Evolutionary conservation across 2,113 vertebrate genomes (phyloP), one percentile per base, ranked within the genome.

Genomic region (Hemiscyllium ocellatum): DNA sequence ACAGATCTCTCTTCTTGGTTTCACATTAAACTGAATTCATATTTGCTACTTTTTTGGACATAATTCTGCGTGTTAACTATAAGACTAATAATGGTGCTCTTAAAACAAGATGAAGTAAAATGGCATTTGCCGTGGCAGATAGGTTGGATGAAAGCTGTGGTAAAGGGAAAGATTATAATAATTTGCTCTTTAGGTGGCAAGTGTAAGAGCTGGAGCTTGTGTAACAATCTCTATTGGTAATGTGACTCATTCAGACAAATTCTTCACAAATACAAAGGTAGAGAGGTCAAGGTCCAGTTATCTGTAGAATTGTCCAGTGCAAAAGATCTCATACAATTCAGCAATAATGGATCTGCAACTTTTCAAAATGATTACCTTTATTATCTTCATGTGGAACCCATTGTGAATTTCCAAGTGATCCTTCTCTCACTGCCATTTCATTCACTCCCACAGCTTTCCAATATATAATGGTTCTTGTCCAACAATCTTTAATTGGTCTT

Each of bases 201-300:
- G 61, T 47, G 47, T 42, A 94, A 94, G 42, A 70, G 65, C 65
- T n/a, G 3, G 24, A 94, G 69, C 68, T 26, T 52, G 42, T 95
- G 50, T 70, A 95, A 95, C 69, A 95, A 70, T 50, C 42, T 72
- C 94, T 76, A 33, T 72, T 52, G 94, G 50, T 72, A 95, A 95
- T 72, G 10, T 72, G 42, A 7, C 37, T 95, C 42, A 50, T 0
- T 24, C 42, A 47, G 68, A 47, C 4, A 17, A 4, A 29, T 95
- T 15, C 47, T 95, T 76, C 47, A 24, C n/a, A 68, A 93, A 66
- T 76, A 7, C 19, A 47, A 72, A 94, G 3, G 24, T 72, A 42
- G 42, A 1, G 47, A 95, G 12, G 69, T 12, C 69, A 72, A 52
- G 37, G 42, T 95, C 94, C 42, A 95, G 69, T 95, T 95, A n/a